Base-by-base conservation (phyloP, 2,113 vertebrate species). In the Indicator indicator region DNA sequence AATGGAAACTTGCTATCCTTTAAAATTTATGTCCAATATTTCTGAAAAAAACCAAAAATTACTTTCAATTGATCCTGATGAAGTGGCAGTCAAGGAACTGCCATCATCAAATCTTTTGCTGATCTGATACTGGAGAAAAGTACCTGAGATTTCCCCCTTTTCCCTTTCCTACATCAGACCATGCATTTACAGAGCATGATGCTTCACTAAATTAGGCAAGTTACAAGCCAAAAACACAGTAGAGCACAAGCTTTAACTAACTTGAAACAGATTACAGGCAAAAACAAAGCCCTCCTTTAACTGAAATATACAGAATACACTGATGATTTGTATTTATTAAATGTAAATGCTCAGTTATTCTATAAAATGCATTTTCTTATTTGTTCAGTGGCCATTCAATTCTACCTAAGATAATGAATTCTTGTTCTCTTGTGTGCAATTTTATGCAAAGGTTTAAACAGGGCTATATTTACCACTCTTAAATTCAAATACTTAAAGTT, bases 261-360 rank as follows among this genome's bases (percentile, higher is more conserved):
- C 73, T 42, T 8, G n/a, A 15, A 9, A 44, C 58, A 72, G 36
- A 48, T 3, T 42, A 58, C 65, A 58, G 54, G 36, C 33, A 67
- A 56, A 77, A 52, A 5, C 0, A 6, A 4, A 8, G 21, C 50
- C 2, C 6, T 55, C 4, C 14, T 46, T 1, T 72, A 64, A 73
- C 20, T 68, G 23, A 32, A 79, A 11, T 36, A 30, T 38, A n/a
- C 4, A 86, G 33, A 21, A 2, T 21, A 60, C 26, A 50, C 9
- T 59, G 12, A 72, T 65, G 7, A 59, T 46, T 64, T 85, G 2
- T 6, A 64, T 60, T 75, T 76, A 69, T 60, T 71, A 90, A 48
- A 73, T 42, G 27, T 9, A 60, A 80, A 30, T 3, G 87, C 65
- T 11, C 10, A 40, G 2, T 46, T 48, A 72, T 14, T 63, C 24